Percentiles rank a stretch among this genome's conserved stretches.
These are phyloP conservation scores for Deroptyus accipitrinus DNA, from an alignment of 2,113 vertebrate species.

Conservation along the genomic window DNA sequence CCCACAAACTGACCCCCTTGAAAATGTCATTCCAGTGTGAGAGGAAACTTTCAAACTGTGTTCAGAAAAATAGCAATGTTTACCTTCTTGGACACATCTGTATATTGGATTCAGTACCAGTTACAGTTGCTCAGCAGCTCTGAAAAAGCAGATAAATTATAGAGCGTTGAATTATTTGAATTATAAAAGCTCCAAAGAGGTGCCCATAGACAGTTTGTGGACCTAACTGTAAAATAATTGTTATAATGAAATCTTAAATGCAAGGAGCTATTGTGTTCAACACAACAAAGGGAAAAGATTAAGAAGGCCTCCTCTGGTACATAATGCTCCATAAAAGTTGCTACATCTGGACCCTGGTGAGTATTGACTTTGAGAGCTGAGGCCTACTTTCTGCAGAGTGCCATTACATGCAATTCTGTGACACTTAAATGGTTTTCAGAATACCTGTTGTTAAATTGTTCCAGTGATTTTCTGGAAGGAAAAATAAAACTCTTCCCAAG, in stretches of 20 bases:
- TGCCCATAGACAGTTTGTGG: not conserved
- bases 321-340: not conserved
- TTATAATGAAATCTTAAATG: not conserved
- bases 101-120: not conserved
- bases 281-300: not conserved
- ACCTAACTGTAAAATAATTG: not conserved
- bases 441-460: accelerated
- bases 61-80: not conserved
- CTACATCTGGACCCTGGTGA: not conserved
- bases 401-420: not conserved
- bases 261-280: not conserved
- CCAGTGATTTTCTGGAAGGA: not conserved
- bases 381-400: not conserved
- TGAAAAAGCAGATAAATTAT: not conserved
- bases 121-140: not conserved
- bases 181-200: not conserved
- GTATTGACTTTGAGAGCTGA: not conserved
- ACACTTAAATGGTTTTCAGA: not conserved
- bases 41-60: not conserved
- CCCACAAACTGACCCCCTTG: not conserved
- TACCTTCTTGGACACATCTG: not conserved
- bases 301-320: not conserved
- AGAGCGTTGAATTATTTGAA: not conserved
- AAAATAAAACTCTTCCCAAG: not conserved
- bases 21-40: not conserved